Evolutionary conservation across 2,113 vertebrate genomes (phyloP).

Genomic region (Parus major): DNA sequence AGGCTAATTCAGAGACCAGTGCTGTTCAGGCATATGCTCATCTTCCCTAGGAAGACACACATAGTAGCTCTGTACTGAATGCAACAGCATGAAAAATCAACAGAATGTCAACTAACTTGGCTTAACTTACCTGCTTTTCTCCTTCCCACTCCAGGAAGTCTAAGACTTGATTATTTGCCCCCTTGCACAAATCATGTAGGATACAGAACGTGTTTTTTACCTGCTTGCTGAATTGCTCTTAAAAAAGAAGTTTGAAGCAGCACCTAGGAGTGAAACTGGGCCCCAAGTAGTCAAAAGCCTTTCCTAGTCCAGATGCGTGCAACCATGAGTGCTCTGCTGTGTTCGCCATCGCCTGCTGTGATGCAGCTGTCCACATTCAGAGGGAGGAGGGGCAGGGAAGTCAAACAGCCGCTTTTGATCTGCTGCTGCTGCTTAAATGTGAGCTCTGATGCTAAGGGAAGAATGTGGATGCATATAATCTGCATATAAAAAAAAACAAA

Average conservation of each 20-base stretch:
- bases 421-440: background rate
- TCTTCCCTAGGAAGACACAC: background rate
- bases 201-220: background rate
- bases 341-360: rapidly evolving
- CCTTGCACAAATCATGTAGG: background rate
- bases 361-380: background rate
- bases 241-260: background rate
- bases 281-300: background rate
- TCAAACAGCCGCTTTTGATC: background rate
- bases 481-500: background rate
- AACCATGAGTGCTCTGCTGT: background rate
- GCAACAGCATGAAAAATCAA: background rate
- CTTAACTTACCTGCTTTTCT: background rate
- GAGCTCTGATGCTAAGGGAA: background rate
- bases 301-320: background rate
- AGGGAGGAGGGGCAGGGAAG: background rate
- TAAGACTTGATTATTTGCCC: background rate
- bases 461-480: background rate
- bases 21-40: background rate
- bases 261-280: background rate
- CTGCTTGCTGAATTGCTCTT: background rate
- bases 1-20: background rate
- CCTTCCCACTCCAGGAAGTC: background rate
- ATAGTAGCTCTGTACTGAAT: background rate
- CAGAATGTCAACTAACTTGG: background rate